These are phyloP conservation scores for Drosophila punjabiensis DNA, from an alignment of 1,140 invertebrate genomes.

Conservation along the genomic window DNA sequence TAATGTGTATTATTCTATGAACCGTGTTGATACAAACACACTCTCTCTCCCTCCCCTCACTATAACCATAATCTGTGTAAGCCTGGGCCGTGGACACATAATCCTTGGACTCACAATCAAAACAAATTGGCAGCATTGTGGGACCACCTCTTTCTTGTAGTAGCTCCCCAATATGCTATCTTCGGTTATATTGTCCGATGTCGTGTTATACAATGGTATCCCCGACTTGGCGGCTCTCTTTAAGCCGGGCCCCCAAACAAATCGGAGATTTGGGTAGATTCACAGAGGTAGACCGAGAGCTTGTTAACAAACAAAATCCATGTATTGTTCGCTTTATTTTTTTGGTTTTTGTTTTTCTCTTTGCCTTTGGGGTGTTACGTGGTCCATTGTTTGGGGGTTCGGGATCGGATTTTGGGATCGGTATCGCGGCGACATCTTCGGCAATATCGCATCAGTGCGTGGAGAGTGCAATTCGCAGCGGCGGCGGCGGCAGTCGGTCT, in stretches of 20 bases:
- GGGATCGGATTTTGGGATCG: constrained; percentile 4
- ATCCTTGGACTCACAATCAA: constrained; percentile 57
- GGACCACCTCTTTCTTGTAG: constrained; percentile 52
- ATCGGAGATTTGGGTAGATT: constrained; percentile 40
- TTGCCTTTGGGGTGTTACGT: constrained; percentile 34
- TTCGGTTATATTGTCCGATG: constrained; percentile 51
- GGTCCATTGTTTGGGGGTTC: constrained; percentile 43
- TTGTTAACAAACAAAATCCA: constrained; percentile 76
- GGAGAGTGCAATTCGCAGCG: constrained; percentile 55
- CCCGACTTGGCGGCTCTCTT: constrained; percentile 37
- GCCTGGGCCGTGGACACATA: constrained; percentile 22
- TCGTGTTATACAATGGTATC: constrained; percentile 52
- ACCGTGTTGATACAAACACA: constrained; percentile 1
- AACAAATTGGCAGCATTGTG: constrained; percentile 66
- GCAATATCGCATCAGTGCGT: constrained; percentile 52
- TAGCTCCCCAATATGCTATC: constrained; percentile 33
- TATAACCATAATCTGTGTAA: constrained; percentile 18
- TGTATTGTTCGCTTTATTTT: constrained; percentile 65
- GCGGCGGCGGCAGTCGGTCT: constrained; percentile 13
- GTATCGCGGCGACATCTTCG: constrained; percentile 30
- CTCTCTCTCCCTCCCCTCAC: neutral
- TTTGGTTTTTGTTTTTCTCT: constrained; percentile 2
- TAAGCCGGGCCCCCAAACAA: constrained; percentile 66
- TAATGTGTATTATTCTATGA: constrained; percentile 5
- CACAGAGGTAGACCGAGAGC: constrained; percentile 18